These are phyloP conservation scores for Bugula neritina DNA, from an alignment of 2,888 invertebrate genomes.

Conservation along the genomic window DNA sequence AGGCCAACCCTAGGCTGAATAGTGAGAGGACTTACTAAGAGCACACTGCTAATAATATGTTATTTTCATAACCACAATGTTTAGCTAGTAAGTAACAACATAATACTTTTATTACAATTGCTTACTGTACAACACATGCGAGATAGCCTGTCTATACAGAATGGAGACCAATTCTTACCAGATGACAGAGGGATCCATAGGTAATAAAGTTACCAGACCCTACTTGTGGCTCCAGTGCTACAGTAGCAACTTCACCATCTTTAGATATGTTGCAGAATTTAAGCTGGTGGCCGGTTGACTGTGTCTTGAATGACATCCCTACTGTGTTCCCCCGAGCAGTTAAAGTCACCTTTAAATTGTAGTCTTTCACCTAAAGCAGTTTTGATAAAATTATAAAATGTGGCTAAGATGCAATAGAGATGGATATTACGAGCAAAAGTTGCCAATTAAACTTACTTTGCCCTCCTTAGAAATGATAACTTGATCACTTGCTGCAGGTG, in stretches of 20 bases:
- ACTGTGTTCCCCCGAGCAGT: background rate
- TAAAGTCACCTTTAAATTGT: slow-evolving; percentile 1
- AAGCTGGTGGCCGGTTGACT: background rate
- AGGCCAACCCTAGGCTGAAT: too few species aligned
- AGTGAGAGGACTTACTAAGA: too few species aligned
- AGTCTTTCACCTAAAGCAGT: slow-evolving; percentile 19
- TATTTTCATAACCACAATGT: too few species aligned
- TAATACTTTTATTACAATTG: too few species aligned
- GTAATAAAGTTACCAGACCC: slow-evolving; percentile 1
- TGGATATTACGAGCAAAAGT: too few species aligned
- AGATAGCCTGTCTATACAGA: too few species aligned
- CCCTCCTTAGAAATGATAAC: slow-evolving; percentile 65
- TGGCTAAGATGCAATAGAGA: too few species aligned
- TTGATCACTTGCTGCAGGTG: slow-evolving; percentile 56
- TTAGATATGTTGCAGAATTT: background rate
- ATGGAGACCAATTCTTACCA: slow-evolving; percentile 1
- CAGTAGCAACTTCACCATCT: background rate
- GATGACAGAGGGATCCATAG: slow-evolving; percentile 1
- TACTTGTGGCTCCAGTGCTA: background rate
- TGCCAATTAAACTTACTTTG: too few species aligned
- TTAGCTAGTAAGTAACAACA: too few species aligned
- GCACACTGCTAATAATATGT: too few species aligned
- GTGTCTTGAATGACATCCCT: background rate
- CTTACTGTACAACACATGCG: too few species aligned
- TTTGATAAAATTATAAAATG: too few species aligned